These are phyloP conservation scores for Balaenoptera acutorostrata DNA, from an alignment of 2,113 vertebrate species.

Conservation along the genomic window DNA sequence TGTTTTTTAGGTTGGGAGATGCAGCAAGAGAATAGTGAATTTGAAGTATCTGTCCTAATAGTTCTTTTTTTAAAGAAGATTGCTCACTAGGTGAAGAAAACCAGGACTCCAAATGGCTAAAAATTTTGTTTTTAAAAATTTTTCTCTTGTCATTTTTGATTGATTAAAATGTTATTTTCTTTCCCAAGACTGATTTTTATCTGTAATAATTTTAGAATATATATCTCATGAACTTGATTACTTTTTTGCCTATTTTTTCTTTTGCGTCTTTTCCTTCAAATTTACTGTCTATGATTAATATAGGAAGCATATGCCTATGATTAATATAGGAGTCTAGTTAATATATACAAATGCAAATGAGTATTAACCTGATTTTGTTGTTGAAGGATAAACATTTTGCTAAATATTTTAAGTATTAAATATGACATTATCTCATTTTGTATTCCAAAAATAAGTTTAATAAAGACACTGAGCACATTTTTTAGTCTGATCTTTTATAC, in stretches of 20 bases:
- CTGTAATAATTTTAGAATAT: neutral
- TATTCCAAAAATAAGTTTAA: neutral
- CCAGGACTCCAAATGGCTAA: neutral
- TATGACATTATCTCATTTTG: neutral
- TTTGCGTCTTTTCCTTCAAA: neutral
- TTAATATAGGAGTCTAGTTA: neutral
- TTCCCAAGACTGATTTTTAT: neutral
- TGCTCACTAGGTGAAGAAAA: neutral
- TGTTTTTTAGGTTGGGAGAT: neutral
- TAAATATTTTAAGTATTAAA: neutral
- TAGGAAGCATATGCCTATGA: neutral
- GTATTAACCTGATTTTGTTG: neutral
- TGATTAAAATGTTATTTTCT: neutral
- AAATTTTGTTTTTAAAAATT: neutral
- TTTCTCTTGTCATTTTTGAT: neutral
- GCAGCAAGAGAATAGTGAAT: neutral
- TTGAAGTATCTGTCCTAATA: neutral
- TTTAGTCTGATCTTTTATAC: neutral
- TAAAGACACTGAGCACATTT: neutral
- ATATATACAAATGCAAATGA: neutral
- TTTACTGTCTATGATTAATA: neutral
- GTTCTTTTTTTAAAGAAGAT: neutral
- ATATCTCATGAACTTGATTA: neutral
- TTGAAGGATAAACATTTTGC: neutral
- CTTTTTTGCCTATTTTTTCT: neutral